Percentiles rank a stretch among this genome's conserved stretches.
These are phyloP conservation scores for Aspidoscelis tigris DNA, from an alignment of 2,113 vertebrate genomes.

Conservation along the genomic window DNA sequence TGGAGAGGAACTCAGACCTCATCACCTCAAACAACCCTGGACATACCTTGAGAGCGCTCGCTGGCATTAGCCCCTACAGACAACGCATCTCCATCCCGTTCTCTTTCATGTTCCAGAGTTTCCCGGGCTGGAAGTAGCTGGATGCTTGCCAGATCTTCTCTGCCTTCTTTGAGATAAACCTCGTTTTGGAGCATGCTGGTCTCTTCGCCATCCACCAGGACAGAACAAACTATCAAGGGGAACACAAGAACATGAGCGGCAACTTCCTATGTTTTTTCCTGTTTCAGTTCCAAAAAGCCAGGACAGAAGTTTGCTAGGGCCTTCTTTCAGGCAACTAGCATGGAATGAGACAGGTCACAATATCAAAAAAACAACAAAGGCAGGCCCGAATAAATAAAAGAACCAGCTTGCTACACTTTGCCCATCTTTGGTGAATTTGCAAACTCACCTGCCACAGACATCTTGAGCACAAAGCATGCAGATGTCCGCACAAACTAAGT, in stretches of 20 bases:
- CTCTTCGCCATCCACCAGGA: not conserved
- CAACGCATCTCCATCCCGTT: not conserved
- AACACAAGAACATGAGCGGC: not conserved
- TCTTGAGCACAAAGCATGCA: too few relatives aligned
- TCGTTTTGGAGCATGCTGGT: conserved; percentile 38
- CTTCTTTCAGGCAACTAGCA: not conserved
- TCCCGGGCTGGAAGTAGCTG: not conserved
- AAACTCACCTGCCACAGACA: too few relatives aligned
- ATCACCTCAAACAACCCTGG: not conserved
- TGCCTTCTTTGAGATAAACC: not conserved
- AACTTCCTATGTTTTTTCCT: not conserved
- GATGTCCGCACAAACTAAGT: too few relatives aligned
- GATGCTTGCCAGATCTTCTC: not conserved
- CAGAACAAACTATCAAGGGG: not conserved
- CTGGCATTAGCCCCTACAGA: not conserved
- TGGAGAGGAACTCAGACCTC: too few relatives aligned
- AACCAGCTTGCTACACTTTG: too few relatives aligned
- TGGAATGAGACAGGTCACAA: too few relatives aligned
- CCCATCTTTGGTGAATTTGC: too few relatives aligned
- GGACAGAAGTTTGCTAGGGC: too few relatives aligned
- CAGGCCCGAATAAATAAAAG: not conserved
- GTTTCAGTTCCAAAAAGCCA: too few relatives aligned
- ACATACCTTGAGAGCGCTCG: conserved; percentile 11
- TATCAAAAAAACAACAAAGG: conserved; percentile 1
- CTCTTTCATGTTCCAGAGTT: not conserved